Conservation (phyloP, 2,888 invertebrate species). For the Chymomyza fuscimana region DNA sequence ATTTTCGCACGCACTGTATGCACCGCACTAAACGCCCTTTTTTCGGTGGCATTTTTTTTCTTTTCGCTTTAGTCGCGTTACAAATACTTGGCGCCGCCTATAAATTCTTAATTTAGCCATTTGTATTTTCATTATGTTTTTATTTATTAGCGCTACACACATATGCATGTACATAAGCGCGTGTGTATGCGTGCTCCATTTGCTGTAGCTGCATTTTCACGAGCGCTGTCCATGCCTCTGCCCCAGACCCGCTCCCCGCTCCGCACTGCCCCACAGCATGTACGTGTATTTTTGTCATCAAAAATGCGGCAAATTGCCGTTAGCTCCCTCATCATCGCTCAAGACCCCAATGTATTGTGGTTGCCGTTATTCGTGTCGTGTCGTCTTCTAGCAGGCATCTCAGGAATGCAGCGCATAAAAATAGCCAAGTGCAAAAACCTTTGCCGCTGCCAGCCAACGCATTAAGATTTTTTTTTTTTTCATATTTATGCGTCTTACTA, state of each 20-base stretch:
- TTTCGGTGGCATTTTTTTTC: not conserved
- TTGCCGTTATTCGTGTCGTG: not conserved
- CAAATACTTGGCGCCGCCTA: slow-evolving; percentile 50
- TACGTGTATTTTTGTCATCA: slow-evolving; percentile 30
- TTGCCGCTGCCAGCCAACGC: slow-evolving; percentile 26
- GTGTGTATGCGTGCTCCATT: slow-evolving; percentile 56
- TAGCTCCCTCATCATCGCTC: not conserved
- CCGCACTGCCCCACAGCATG: no score
- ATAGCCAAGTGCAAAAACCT: slow-evolving; percentile 75
- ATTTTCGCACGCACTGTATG: slow-evolving; percentile 20
- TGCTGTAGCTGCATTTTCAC: slow-evolving; percentile 47
- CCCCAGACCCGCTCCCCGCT: no score
- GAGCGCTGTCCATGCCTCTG: slow-evolving; percentile 28
- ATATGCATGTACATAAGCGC: slow-evolving; percentile 17
- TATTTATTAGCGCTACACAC: slow-evolving; percentile 36
- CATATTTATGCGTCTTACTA: slow-evolving; percentile 39
- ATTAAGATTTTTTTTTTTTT: slow-evolving; percentile 10
- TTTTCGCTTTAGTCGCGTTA: slow-evolving; percentile 38
- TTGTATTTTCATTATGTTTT: slow-evolving; percentile 56
- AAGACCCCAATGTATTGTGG: not conserved
- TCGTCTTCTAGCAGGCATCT: slow-evolving; percentile 47
- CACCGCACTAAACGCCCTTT: not conserved
- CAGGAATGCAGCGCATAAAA: slow-evolving; percentile 65
- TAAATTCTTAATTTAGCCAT: slow-evolving; percentile 60
- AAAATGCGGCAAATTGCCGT: not conserved